A percentile compares a stretch with the other conserved stretches of the same genome.
These are phyloP conservation scores for Porites rus DNA, from an alignment of 92 coral and sea anemone genomes.

Conservation along the genomic window DNA sequence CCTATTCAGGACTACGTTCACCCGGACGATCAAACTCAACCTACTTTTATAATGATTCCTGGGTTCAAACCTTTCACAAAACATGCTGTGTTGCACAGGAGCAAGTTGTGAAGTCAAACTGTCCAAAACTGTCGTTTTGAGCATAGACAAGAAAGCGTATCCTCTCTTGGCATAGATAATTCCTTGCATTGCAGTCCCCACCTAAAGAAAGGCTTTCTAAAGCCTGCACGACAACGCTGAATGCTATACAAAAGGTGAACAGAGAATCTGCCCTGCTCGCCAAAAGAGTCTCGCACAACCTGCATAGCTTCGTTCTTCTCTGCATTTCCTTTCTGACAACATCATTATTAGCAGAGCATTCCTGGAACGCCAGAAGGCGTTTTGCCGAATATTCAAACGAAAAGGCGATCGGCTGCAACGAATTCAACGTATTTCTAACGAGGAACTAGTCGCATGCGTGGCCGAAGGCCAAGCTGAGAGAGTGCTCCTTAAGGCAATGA, in stretches of 20 bases:
- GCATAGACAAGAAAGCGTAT: not conserved
- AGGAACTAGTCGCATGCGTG: not conserved
- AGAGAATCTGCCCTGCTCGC: constrained; percentile 71
- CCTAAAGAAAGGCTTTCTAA: constrained; percentile 56
- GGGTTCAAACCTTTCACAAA: constrained; percentile 24
- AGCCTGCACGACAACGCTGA: constrained; percentile 59
- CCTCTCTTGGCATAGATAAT: constrained; percentile 30
- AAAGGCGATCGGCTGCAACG: not conserved
- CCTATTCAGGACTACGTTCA: no score
- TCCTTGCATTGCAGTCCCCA: constrained; percentile 8
- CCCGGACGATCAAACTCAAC: no score
- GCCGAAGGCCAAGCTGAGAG: not conserved
- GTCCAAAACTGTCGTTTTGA: constrained; percentile 28
- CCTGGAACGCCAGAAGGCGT: constrained; percentile 50
- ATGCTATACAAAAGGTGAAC: constrained; percentile 63
- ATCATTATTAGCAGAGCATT: constrained; percentile 57
- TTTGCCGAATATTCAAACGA: constrained; percentile 45
- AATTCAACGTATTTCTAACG: constrained; percentile 56
- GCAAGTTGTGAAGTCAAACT: constrained; percentile 64
- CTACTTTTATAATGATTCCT: no score
- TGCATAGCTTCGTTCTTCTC: constrained; percentile 68
- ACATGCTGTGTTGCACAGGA: constrained; percentile 61
- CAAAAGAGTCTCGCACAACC: constrained; percentile 72
- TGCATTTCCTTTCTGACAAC: constrained; percentile 66
- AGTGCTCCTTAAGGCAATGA: no score